A percentile compares a stretch with the other conserved stretches of the same genome.
Evolutionary conservation across 2,888 invertebrate species (phyloP).

Genomic region (Nemoura dubitans): DNA sequence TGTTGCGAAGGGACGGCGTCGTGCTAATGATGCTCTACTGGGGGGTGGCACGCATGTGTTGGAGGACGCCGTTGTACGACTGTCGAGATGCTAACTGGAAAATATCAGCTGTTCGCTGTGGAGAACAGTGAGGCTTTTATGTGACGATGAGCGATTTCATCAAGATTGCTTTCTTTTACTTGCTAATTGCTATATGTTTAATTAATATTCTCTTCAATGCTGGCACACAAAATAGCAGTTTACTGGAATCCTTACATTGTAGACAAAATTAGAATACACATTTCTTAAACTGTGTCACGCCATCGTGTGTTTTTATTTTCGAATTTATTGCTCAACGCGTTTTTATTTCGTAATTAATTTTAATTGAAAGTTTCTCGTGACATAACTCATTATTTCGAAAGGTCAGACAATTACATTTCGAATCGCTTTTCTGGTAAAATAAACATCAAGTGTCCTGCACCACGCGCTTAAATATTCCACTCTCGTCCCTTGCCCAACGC

Average conservation of each 20-base stretch:
- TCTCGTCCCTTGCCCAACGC: neutral
- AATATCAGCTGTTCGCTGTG: no score
- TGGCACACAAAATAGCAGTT: no score
- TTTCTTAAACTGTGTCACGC: neutral
- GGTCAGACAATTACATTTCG: neutral
- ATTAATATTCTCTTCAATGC: no score
- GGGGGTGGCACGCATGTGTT: no score
- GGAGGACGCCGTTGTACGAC: no score
- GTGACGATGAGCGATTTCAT: no score
- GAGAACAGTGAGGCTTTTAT: no score
- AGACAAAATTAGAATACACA: neutral
- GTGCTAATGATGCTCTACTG: neutral
- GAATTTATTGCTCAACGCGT: neutral
- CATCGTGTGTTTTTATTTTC: neutral
- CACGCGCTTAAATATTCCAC: neutral
- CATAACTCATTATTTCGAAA: neutral
- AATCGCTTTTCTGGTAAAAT: neutral
- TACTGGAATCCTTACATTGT: no score
- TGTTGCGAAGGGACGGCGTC: no score
- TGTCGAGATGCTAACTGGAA: no score
- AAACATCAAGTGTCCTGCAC: neutral
- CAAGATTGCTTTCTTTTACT: no score
- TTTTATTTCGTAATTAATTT: constrained; percentile 4
- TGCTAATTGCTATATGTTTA: no score
- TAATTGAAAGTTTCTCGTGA: constrained; percentile 7